Evolutionary conservation across 35 echinoderm and acorn worm species (phyloP), one percentile per base, ranked within the genome.

Genomic region (Amphiura filiformis): DNA sequence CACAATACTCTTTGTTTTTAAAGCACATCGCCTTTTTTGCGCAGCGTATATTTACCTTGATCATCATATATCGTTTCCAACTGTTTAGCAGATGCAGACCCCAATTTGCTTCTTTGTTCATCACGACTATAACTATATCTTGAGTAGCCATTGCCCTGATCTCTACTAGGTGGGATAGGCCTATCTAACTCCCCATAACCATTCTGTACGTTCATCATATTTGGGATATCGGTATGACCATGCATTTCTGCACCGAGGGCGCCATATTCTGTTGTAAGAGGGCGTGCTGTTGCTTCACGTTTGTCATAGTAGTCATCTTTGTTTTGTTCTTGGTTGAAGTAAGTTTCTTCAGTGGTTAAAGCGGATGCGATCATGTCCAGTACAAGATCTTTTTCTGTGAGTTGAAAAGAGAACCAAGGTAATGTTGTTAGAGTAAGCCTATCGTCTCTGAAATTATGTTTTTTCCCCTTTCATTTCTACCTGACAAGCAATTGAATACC

Each of bases 381-480:
- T n/a, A 94, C 96, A 4, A 99, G 84, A 35, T 94, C 87, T 92
- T 99, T 99, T 90, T 99, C 96, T 94, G 83, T 80, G 44, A 20
- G 39, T 9, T 4, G 33, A 83, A 83, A 22, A 30, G 18, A 80
- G 14, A 35, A 1, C 2, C 5, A 33, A 32, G 33, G 23, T 0
- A 35, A 80, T 35, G 32, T 34, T n/a, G n/a, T n/a, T n/a, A 22
- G 20, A 34, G 9, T 76, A 2, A 9, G 3, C 3, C 3, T 31
- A 76, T 34, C 56, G 13, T n/a, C n/a, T n/a, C n/a, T n/a, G n/a
- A n/a, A n/a, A n/a, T n/a, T n/a, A n/a, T n/a, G n/a, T n/a, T n/a
- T n/a, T n/a, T n/a, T n/a, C n/a, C n/a, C n/a, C n/a, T n/a, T n/a
- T n/a, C n/a, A n/a, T n/a, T n/a, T n/a, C n/a, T n/a, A n/a, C n/a